Base-by-base conservation (phyloP, 2,113 vertebrate genomes). In the Alces alces region DNA sequence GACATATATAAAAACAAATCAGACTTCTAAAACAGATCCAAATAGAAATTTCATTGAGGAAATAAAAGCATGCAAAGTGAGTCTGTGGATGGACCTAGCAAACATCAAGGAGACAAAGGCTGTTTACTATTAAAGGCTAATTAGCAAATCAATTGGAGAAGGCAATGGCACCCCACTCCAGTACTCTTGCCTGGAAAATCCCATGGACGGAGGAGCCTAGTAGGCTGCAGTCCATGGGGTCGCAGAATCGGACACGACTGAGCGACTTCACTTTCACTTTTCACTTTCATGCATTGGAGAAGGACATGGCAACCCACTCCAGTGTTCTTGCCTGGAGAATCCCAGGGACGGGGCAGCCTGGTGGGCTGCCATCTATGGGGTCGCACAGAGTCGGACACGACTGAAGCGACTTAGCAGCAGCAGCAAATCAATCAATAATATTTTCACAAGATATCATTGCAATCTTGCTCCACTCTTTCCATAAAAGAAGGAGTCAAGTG, bases 401-500 rank as follows among this genome's bases (percentile, higher is more conserved):
- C 47, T 50, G 12, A 50, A 50, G 47, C 12, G 47, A 50, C 47
- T 52, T 78, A 90, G 66, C 28, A 58, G 57, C 57, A 58, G 55
- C 55, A 27, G 57, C 64, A 92, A 96, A 83, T 12, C 39, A 93
- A 89, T 87, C 70, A 95, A 90, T 95, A 95, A 73, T 11, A 54
- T 33, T 89, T 73, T 76, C 36, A 61, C 30, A 87, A 87, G 87
- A 55, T 85, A 45, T 93, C 39, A 93, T 3, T 88, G 36, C 50
- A 39, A 25, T 60, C 52, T 89, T 83, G 39, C 3, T 70, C 43
- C 3, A 39, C 30, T 86, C n/a, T 36, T 7, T 55, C 19, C 15
- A 6, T n/a, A 54, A 97, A 73, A 76, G 58, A 61, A 83, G 55
- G n/a, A 91, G 70, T 66, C 45, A 57, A 83, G 19, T 39, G 13